Base-by-base conservation (phyloP, 2,888 invertebrate species). In the Dryobota labecula region DNA sequence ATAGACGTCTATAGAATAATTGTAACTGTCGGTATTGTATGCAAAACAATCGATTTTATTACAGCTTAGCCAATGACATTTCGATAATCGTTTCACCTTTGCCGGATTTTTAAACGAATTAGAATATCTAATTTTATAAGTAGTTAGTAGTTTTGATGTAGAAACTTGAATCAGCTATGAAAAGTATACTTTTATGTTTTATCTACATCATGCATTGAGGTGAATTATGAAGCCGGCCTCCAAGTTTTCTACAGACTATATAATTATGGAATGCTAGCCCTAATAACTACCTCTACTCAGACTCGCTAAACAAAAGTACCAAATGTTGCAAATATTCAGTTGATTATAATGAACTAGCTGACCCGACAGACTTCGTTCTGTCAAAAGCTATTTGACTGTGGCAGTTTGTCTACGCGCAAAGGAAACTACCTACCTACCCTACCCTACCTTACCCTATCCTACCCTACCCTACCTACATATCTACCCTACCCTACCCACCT, bases 11-110 rank as follows among this genome's bases (percentile, higher is more conserved):
- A 43, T 38, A 4, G 73, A 57, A 77, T 77, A 45, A 53, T 58
- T 53, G 30, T 15, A 9, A 61, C 3, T 13, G 24, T 47, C 9
- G 24, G 80, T 62, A 83, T 83, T 80, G 77, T 84, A 84, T 84
- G 80, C 67, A 75, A 84, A 85, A 13, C 57, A 62, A 43, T 83
- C 13, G 38, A 64, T 65, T 78, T 56, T 45, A 61, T 70, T 78
- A 57, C 5, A 41, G 41, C 78, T 24, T 70, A 41, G 61, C 41
- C 58, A 51, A 8, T 70, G 53, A 69, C 67, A 51, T 73, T 68
- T 18, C 43, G 38, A 45, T 51, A 41, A 36, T 30, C 24, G 8
- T 53, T 69, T 71, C 61, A 81, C 69, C 64, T 81, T 58, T 30
- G 38, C 24, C 33, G 5, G 20, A 45, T 73, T 65, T 76, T 51